These are phyloP conservation scores for Drosophila busckii DNA, from an alignment of 1,140 invertebrate species.

Conservation along the genomic window DNA sequence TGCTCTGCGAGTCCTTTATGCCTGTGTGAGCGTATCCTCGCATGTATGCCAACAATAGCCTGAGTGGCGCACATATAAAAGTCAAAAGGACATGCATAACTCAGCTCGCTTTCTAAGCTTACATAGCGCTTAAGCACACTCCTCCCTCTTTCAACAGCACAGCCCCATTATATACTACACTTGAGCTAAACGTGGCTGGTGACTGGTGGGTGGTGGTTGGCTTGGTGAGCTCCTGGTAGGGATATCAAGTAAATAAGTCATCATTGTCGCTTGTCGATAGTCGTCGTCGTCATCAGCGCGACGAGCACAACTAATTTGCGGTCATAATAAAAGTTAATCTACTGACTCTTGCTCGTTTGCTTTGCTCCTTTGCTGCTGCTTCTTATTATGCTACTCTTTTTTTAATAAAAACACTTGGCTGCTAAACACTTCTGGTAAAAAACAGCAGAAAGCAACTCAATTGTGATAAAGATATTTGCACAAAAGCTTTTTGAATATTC, in stretches of 20 bases:
- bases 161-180: too few relatives aligned
- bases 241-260: slow-evolving; percentile 72
- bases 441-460: too few relatives aligned
- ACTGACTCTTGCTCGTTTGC: slow-evolving; percentile 56
- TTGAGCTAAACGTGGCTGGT: too few relatives aligned
- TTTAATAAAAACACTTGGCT: too few relatives aligned
- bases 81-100: slow-evolving; percentile 49
- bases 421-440: too few relatives aligned
- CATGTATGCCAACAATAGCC: slow-evolving; percentile 42
- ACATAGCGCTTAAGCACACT: slow-evolving; percentile 34
- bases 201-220: too few relatives aligned
- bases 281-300: slow-evolving; percentile 74
- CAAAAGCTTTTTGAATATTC: too few relatives aligned
- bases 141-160: slow-evolving; percentile 32
- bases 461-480: too few relatives aligned
- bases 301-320: slow-evolving; percentile 78
- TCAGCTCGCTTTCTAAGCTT: slow-evolving; percentile 37
- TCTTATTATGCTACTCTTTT: too few relatives aligned
- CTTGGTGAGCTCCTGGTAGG: too few relatives aligned
- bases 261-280: slow-evolving; percentile 76
- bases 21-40: slow-evolving; percentile 17
- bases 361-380: slow-evolving; percentile 20
- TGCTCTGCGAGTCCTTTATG: not conserved
- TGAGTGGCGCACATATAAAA: slow-evolving; percentile 40
- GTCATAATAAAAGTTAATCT: slow-evolving; percentile 79